Evolutionary conservation across 2,888 invertebrate species (phyloP), one percentile per base, ranked within the genome.

Genomic region (Sialis fuliginosa): DNA sequence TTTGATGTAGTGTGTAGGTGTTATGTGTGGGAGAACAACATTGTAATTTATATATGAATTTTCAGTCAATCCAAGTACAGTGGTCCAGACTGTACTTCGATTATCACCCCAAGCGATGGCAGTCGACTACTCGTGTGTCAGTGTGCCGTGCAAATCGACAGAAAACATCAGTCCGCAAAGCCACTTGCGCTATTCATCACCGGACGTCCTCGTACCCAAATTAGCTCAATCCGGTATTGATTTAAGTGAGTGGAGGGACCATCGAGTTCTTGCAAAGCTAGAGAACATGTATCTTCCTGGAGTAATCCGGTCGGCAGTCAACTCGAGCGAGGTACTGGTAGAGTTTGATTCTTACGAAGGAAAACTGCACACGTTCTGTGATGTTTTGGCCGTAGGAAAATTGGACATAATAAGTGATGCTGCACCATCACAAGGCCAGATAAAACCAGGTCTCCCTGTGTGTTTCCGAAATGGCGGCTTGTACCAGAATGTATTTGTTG

Each of bases 371-470:
- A 72, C 77, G 57, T 89, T 82, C 60, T 71, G 69, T 61, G 85
- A 87, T 63, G 81, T 92, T 53, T 75, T 91, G 54, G 82, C 81
- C 56, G 71, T 72, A 54, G 80, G 84, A 57, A 82, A 81, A 60
- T 85, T 78, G 65, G 88, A 90, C 66, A 81, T 95, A 61, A 90
- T 95, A 57, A 81, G 89, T 59, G 95, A 96, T 64, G 89, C 91
- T 54, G 86, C 89, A 66, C 95, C 95, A 33, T 84, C 79, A 59
- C 75, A 80, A 56, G 81, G 79, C 55, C 85, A 90, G 68, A 76
- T 95, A 58, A 74, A 75, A 53, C 67, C 82, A 49, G 87, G 87
- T 37, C 81, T 82, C 44, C 72, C 79, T 48, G 91, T 95, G 54
- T 92, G 89, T 64, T 83, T 85, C 51, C 73, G 79, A 53, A 78